These are phyloP conservation scores for Papilio helenus DNA, from an alignment of 1,140 invertebrate genomes.

Conservation along the genomic window DNA sequence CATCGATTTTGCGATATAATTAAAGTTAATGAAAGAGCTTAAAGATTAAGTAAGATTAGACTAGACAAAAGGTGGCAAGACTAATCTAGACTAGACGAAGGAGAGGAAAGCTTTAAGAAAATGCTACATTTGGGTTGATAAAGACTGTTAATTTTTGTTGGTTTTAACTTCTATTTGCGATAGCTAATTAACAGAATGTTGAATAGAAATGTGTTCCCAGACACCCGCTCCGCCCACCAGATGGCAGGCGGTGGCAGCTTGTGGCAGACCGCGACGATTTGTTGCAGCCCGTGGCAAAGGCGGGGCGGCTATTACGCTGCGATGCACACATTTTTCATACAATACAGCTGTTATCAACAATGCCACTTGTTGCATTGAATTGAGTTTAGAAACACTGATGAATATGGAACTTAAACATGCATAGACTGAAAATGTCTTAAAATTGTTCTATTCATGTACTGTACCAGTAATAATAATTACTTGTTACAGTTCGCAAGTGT, in stretches of 20 bases:
- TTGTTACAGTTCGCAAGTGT: neutral
- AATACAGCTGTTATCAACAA: slow-evolving; percentile 11
- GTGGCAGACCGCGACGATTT: neutral
- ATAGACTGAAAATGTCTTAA: no score
- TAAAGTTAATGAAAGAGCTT: neutral
- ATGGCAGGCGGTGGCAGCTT: slow-evolving; percentile 19
- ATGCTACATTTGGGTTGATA: no score
- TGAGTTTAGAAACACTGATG: neutral
- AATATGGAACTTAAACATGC: neutral
- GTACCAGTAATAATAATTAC: no score
- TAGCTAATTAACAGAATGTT: neutral
- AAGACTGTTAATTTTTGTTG: neutral
- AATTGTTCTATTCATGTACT: neutral
- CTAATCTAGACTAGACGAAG: neutral
- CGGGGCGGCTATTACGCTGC: slow-evolving; percentile 6
- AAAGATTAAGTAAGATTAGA: neutral
- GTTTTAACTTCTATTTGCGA: neutral
- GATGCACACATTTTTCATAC: slow-evolving; percentile 28
- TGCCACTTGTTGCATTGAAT: slow-evolving; percentile 20
- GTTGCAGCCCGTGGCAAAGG: slow-evolving; percentile 4
- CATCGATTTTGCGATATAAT: neutral
- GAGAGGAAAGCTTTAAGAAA: neutral
- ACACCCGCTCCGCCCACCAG: slow-evolving; percentile 3
- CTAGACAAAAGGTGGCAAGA: neutral
- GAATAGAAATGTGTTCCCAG: slow-evolving; percentile 9